These are phyloP conservation scores for Hippocampus barbouri DNA, from an alignment of 2,113 vertebrate genomes.

Conservation along the genomic window DNA sequence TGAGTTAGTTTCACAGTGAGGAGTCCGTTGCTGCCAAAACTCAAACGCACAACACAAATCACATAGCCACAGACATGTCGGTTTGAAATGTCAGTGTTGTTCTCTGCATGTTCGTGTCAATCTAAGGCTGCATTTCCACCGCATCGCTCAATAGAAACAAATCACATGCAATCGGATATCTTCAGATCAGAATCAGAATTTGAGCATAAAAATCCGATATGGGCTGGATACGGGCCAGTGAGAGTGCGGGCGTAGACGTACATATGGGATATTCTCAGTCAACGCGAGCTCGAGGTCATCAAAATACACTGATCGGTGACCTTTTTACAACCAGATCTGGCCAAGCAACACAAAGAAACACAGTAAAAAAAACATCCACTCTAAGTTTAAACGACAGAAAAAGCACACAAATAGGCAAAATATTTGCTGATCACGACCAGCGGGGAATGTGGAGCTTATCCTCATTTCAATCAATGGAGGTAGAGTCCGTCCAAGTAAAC, in stretches of 20 bases:
- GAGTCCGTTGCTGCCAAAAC: not conserved
- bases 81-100: not conserved
- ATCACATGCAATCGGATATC: not conserved
- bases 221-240: too few relatives aligned
- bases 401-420: too few relatives aligned
- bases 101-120: not conserved
- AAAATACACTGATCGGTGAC: not conserved
- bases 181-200: not conserved
- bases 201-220: not conserved
- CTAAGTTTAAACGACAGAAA: too few relatives aligned
- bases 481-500: too few relatives aligned
- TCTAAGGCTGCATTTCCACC: not conserved
- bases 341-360: not conserved
- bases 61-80: not conserved
- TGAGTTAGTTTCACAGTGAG: conserved; percentile 1
- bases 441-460: too few relatives aligned
- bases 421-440: too few relatives aligned
- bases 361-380: too few relatives aligned
- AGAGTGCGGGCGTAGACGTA: too few relatives aligned
- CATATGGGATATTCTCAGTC: too few relatives aligned
- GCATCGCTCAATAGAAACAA: not conserved
- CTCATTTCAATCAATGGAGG: too few relatives aligned
- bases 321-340: conserved; percentile 12
- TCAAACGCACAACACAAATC: not conserved
- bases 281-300: too few relatives aligned